These are phyloP conservation scores for Leptinotarsa juncta DNA, from an alignment of 2,888 invertebrate species.

Conservation along the genomic window DNA sequence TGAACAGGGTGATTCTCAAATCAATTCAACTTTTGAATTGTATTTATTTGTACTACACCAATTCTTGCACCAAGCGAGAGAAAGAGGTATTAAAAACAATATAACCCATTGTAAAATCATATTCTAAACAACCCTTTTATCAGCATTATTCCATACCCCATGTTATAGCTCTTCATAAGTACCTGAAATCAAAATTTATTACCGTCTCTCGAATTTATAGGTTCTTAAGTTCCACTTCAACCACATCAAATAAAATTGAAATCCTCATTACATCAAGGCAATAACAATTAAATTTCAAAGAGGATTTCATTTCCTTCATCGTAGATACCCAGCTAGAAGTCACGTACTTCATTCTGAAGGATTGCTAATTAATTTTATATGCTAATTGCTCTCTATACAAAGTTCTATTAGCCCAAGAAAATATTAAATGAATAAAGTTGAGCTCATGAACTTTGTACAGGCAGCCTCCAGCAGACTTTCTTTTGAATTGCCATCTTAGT, in stretches of 20 bases:
- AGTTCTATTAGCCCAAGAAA: constrained; percentile 12
- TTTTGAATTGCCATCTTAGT: constrained; percentile 10
- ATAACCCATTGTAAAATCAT: neutral
- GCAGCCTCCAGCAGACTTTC: constrained; percentile 14
- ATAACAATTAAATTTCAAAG: constrained; percentile 15
- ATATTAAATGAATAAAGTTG: constrained; percentile 20
- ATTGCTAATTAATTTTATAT: constrained; percentile 19
- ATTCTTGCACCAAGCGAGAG: no score
- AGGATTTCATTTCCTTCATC: constrained; percentile 8
- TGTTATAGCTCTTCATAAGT: neutral
- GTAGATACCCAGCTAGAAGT: constrained; percentile 11
- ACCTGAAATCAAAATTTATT: neutral
- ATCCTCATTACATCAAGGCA: constrained; percentile 5
- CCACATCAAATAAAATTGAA: constrained; percentile 16
- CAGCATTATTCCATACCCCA: neutral
- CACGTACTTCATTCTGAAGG: constrained; percentile 7
- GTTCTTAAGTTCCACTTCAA: neutral
- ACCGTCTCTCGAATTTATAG: neutral
- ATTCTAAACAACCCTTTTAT: neutral
- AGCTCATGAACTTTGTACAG: constrained; percentile 13
- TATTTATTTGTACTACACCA: no score
- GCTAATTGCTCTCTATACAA: constrained; percentile 11
- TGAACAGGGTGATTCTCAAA: no score
- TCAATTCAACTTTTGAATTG: no score
- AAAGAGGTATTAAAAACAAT: neutral